These are phyloP conservation scores for Tricholauxania praeusta DNA, from an alignment of 2,888 invertebrate species.

Conservation along the genomic window DNA sequence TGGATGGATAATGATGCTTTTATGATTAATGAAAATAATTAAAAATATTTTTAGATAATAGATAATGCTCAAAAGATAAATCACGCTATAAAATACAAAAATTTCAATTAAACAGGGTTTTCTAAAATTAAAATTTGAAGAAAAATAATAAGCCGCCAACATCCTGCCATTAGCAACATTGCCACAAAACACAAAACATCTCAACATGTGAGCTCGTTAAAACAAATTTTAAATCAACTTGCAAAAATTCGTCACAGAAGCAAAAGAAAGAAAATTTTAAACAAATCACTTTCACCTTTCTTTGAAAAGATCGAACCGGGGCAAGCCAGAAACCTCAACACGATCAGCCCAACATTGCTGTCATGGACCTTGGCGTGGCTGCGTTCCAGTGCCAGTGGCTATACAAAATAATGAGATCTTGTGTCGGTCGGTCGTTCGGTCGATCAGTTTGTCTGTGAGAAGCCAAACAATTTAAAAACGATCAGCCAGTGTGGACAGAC, in stretches of 20 bases:
- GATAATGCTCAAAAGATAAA: too few species aligned
- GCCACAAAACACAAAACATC: too few species aligned
- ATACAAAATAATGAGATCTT: constrained; percentile 8
- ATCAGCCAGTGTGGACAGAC: background rate
- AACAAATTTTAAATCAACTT: background rate
- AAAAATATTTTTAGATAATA: too few species aligned
- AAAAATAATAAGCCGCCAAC: too few species aligned
- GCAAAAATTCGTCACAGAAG: background rate
- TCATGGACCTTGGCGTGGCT: background rate
- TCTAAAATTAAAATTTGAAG: too few species aligned
- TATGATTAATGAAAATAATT: too few species aligned
- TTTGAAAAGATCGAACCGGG: background rate
- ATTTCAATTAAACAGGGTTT: too few species aligned
- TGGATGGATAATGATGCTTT: too few species aligned
- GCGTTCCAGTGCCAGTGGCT: constrained; percentile 21
- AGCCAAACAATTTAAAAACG: constrained; percentile 30
- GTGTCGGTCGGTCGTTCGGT: background rate
- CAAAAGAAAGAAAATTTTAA: constrained; percentile 13
- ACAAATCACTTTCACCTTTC: constrained; percentile 33
- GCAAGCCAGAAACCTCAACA: background rate
- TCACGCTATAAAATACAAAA: too few species aligned
- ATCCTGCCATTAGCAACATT: too few species aligned
- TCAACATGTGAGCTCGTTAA: too few species aligned
- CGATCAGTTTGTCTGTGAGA: background rate
- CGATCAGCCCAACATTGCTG: background rate